Conservation (phyloP, 64 coral and sea anemone species). For the Astreopora myriophthalma region DNA sequence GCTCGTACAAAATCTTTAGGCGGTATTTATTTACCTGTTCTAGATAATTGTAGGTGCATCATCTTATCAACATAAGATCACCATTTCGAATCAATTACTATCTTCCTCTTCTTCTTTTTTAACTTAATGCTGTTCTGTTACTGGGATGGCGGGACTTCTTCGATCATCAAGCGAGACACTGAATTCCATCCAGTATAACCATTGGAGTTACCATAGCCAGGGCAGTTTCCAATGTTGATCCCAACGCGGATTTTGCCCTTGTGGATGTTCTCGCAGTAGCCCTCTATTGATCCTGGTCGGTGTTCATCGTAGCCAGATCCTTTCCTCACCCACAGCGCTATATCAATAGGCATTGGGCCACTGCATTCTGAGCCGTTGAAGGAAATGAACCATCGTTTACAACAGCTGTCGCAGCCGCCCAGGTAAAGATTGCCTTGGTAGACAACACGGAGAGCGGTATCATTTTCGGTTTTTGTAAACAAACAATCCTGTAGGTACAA, state of each 20-base stretch:
- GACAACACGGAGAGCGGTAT: background rate
- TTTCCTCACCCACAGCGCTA: background rate
- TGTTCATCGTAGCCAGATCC: background rate
- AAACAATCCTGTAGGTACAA: background rate
- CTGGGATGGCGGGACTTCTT: background rate
- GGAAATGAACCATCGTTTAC: conserved; percentile 27
- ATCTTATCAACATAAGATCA: no score
- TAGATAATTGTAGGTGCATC: no score
- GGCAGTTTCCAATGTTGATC: conserved; percentile 23
- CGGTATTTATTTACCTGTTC: no score
- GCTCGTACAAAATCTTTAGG: no score
- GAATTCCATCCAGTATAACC: background rate
- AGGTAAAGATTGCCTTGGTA: background rate
- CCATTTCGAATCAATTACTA: no score
- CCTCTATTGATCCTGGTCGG: background rate
- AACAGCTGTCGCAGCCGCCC: background rate
- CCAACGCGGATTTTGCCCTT: conserved; percentile 7
- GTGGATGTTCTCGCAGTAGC: conserved; percentile 12
- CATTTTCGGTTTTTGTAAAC: background rate
- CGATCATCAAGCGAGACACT: conserved; percentile 14
- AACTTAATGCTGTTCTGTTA: no score
- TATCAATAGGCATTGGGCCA: background rate
- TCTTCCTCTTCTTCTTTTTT: no score
- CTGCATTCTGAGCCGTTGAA: conserved; percentile 12
- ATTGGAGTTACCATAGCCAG: background rate